Evolutionary conservation across 2,113 vertebrate genomes (phyloP).

Genomic region (Mionectes macconnelli): DNA sequence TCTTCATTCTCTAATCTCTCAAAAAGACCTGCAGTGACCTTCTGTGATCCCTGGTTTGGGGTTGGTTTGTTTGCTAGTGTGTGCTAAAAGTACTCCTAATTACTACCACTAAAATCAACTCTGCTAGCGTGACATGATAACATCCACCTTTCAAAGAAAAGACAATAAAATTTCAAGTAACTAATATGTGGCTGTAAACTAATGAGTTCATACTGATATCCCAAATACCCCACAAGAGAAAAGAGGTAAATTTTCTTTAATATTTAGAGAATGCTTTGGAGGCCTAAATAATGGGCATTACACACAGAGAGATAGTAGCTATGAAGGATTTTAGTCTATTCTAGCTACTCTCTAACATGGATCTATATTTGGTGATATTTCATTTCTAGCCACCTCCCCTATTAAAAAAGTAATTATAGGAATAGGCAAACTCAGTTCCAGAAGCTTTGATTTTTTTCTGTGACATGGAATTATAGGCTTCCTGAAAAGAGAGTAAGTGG

Average conservation of each 20-base stretch:
- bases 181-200: background rate
- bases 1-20: background rate
- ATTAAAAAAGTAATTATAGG: background rate
- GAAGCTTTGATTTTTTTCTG: background rate
- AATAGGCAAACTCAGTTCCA: background rate
- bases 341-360: background rate
- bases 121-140: background rate
- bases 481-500: background rate
- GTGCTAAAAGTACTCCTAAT: background rate
- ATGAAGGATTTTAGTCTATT: background rate
- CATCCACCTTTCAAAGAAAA: background rate
- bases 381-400: background rate
- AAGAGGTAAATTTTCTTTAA: background rate
- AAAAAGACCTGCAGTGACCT: background rate
- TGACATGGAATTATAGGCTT: background rate
- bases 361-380: background rate
- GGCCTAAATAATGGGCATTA: background rate
- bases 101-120: background rate
- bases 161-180: background rate
- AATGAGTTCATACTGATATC: background rate
- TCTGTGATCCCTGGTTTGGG: background rate
- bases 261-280: background rate
- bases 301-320: accelerated
- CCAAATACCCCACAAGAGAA: background rate
- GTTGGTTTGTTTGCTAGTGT: background rate